A percentile compares a stretch with the other conserved stretches of the same genome.
phyloP scores from a whole-genome alignment of 2,113 vertebrate species.

The Tricholaema leucomelas region DNA sequence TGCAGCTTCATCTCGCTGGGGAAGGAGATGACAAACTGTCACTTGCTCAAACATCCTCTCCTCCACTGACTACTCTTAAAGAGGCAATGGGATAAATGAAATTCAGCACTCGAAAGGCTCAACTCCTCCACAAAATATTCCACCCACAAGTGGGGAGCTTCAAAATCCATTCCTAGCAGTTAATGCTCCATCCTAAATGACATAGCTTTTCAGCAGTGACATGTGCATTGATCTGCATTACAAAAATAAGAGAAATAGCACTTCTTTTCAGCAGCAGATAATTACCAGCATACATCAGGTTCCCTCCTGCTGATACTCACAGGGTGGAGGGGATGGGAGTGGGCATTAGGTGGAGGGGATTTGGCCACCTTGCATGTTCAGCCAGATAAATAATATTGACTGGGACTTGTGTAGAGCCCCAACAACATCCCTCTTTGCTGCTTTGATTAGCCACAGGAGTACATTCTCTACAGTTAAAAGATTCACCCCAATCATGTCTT shows the following conservation, averaged over 20 bases:
- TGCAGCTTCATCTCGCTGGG: background rate
- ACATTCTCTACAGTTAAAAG: background rate
- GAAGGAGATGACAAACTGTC: slow-evolving; percentile 63
- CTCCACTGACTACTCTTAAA: slow-evolving; percentile 57
- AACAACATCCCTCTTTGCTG: background rate
- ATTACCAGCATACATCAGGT: slow-evolving; percentile 54
- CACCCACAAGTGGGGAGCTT: slow-evolving; percentile 39
- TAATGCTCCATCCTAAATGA: slow-evolving; percentile 71
- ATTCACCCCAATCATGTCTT: slow-evolving; percentile 48
- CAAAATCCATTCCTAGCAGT: slow-evolving; percentile 53
- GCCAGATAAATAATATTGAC: slow-evolving; percentile 55
- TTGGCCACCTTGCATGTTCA: background rate
- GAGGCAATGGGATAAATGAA: slow-evolving; percentile 64
- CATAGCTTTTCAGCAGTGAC: slow-evolving; percentile 57
- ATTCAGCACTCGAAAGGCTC: slow-evolving; percentile 56
- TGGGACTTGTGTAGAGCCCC: slow-evolving; percentile 28
- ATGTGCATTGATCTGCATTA: slow-evolving; percentile 44
- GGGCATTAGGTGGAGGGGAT: slow-evolving; percentile 47
- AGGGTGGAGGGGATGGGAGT: slow-evolving; percentile 53
- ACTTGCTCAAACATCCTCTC: slow-evolving; percentile 62
- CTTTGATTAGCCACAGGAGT: slow-evolving; percentile 37
- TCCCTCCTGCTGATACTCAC: slow-evolving; percentile 55
- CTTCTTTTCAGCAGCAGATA: slow-evolving; percentile 62
- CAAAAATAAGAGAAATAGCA: slow-evolving; percentile 65
- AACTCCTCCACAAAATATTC: slow-evolving; percentile 65